Conservation (phyloP, 1,140 invertebrate species). For the Formica selysi region DNA sequence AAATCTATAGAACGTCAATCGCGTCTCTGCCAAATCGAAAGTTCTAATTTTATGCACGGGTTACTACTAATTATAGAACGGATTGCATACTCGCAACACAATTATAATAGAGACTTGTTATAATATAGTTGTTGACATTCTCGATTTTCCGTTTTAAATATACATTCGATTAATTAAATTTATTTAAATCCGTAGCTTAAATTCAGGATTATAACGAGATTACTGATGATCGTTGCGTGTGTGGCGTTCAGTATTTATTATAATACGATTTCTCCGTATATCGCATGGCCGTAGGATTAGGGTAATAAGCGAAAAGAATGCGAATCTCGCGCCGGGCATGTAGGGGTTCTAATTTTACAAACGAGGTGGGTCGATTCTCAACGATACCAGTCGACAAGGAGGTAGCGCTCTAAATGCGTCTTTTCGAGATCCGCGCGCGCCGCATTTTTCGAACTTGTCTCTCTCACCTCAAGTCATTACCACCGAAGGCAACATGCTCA, state of each 20-base stretch:
- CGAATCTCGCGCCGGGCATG: slow-evolving; percentile 61
- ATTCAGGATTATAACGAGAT: not conserved
- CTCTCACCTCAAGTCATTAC: slow-evolving; percentile 34
- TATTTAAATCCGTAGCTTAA: not conserved
- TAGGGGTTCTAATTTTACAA: slow-evolving; percentile 72
- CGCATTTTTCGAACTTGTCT: slow-evolving; percentile 61
- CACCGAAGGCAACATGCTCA: slow-evolving; percentile 31
- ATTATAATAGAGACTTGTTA: not conserved
- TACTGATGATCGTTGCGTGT: not conserved
- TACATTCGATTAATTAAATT: not conserved
- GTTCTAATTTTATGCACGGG: slow-evolving; percentile 68
- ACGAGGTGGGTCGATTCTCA: slow-evolving; percentile 49
- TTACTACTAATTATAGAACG: slow-evolving; percentile 23
- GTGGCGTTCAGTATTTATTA: not conserved
- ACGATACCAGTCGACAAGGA: slow-evolving; percentile 53
- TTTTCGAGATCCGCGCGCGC: slow-evolving; percentile 55
- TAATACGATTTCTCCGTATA: slow-evolving; percentile 9
- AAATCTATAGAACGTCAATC: slow-evolving; percentile 55
- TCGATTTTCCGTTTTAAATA: not conserved
- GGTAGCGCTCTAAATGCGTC: slow-evolving; percentile 68
- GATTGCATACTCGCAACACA: not conserved
- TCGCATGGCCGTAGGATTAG: slow-evolving; percentile 45
- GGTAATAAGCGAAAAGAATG: slow-evolving; percentile 72
- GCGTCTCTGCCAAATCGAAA: slow-evolving; percentile 45
- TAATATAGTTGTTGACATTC: not conserved